Conservation (phyloP, 2,797 vertebrate species). For the Siniperca obscura region DNA sequence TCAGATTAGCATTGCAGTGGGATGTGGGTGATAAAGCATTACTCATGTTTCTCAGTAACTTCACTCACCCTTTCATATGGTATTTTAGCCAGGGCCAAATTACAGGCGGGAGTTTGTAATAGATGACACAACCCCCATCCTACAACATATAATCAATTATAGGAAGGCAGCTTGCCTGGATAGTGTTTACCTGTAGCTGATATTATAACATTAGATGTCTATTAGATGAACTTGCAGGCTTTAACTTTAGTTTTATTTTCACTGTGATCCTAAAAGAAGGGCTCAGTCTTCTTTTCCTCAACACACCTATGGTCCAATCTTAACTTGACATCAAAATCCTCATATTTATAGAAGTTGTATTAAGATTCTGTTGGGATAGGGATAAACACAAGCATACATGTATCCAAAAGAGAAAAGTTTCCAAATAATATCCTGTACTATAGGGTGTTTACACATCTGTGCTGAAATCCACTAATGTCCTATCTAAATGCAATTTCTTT, state of each 20-base stretch:
- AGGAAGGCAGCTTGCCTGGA: neutral
- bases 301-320: conserved; percentile 2
- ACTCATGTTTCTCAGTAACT: conserved; percentile 1
- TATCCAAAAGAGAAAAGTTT: conserved; percentile 32
- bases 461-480: conserved; percentile 45
- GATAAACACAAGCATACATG: conserved; percentile 15
- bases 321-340: conserved; percentile 12
- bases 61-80: neutral
- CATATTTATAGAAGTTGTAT: conserved; percentile 2
- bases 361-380: conserved; percentile 35
- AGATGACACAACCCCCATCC: neutral
- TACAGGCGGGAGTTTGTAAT: neutral
- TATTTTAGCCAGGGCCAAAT: conserved; percentile 26
- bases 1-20: too few relatives aligned
- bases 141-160: neutral
- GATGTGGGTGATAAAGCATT: too few relatives aligned
- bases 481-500: conserved; percentile 57
- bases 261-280: neutral
- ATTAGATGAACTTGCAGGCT: neutral
- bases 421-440: neutral
- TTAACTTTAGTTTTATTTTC: neutral
- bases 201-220: neutral
- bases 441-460: conserved; percentile 36
- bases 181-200: neutral
- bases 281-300: neutral